Conservation (phyloP, 2,113 vertebrate genomes). For the Neotragus moschatus region DNA sequence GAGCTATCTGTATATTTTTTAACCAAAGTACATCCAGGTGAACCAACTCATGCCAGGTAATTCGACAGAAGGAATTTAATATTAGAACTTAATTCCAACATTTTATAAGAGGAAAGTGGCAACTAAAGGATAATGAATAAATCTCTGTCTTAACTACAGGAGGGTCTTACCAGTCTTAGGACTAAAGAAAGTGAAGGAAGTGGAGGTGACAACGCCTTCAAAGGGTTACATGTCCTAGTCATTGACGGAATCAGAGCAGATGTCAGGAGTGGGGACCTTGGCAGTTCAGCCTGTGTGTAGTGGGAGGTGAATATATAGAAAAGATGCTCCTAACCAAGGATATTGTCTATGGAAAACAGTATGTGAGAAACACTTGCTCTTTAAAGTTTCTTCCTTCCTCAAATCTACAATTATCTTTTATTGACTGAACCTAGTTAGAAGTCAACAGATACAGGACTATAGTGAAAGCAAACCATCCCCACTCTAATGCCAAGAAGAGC, state of each 20-base stretch:
- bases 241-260: too few relatives aligned
- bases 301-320: too few relatives aligned
- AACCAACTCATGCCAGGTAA: neutral
- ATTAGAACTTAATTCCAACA: neutral
- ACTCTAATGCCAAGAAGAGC: rapidly evolving
- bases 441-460: neutral
- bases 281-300: neutral
- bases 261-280: rapidly evolving
- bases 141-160: neutral
- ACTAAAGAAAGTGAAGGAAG: neutral
- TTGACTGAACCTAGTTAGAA: neutral
- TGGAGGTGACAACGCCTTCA: neutral
- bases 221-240: neutral
- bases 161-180: neutral
- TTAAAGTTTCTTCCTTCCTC: neutral
- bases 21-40: neutral
- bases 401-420: neutral
- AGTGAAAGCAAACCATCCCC: rapidly evolving
- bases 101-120: neutral
- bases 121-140: neutral
- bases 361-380: neutral
- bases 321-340: neutral
- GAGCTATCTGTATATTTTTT: neutral
- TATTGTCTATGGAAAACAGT: neutral
- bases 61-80: neutral